phyloP scores from a whole-genome alignment of 2,888 invertebrate species.

The Apomyelois bistriatella region DNA sequence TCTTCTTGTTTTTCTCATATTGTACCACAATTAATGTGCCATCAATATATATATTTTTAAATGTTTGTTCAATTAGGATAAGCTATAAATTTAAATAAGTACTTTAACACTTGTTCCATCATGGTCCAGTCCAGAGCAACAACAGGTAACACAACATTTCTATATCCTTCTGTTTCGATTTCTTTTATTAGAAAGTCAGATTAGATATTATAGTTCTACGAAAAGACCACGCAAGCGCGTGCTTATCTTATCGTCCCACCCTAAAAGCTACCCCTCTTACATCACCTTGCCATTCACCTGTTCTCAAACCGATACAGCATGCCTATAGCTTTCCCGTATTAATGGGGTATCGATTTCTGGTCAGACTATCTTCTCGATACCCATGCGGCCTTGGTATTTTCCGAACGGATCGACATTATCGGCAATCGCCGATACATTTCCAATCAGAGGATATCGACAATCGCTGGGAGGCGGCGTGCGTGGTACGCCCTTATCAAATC shows the following conservation, averaged over 20 bases:
- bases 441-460: constrained; percentile 52
- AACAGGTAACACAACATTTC: too few relatives aligned
- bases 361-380: constrained; percentile 54
- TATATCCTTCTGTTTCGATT: too few relatives aligned
- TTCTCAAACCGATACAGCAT: constrained; percentile 55
- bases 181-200: too few relatives aligned
- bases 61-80: too few relatives aligned
- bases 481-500: constrained; percentile 4
- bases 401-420: constrained; percentile 80
- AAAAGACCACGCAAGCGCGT: constrained; percentile 50
- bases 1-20: too few relatives aligned
- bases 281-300: constrained; percentile 54
- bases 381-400: constrained; percentile 75
- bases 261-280: constrained; percentile 43
- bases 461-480: not conserved
- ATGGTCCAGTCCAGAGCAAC: too few relatives aligned
- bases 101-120: too few relatives aligned
- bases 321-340: constrained; percentile 65
- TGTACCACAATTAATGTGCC: too few relatives aligned
- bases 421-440: constrained; percentile 75
- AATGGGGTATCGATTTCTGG: constrained; percentile 77
- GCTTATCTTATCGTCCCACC: constrained; percentile 33
- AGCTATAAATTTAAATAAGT: too few relatives aligned
- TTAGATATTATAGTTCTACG: too few relatives aligned
- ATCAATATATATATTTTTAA: too few relatives aligned